Percentiles rank a stretch among this genome's conserved stretches.
These are phyloP conservation scores for Rhinophrynus dorsalis DNA, from an alignment of 2,797 vertebrate species.

Conservation along the genomic window DNA sequence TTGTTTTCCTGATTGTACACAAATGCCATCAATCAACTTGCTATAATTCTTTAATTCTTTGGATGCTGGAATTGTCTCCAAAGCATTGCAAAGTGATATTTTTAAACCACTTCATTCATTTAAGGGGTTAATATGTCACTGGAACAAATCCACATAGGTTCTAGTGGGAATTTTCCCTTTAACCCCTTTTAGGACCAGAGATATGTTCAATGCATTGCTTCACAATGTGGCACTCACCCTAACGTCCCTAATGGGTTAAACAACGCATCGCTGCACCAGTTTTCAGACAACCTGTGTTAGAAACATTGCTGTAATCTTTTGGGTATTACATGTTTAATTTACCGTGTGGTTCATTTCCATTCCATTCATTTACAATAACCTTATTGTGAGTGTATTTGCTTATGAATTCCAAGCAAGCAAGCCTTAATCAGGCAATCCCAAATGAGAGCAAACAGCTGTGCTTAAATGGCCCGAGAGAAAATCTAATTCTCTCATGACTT, in stretches of 20 bases:
- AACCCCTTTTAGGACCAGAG: background rate
- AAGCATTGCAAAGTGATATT: too few relatives aligned
- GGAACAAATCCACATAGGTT: background rate
- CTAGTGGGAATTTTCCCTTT: background rate
- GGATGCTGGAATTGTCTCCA: too few relatives aligned
- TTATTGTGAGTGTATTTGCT: background rate
- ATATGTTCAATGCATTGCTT: too few relatives aligned
- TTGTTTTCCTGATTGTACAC: background rate
- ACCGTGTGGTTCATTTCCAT: background rate
- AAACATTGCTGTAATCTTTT: background rate
- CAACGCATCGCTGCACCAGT: background rate
- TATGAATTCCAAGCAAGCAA: background rate
- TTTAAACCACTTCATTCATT: too few relatives aligned
- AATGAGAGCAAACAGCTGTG: background rate
- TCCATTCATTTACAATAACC: background rate
- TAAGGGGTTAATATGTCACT: too few relatives aligned
- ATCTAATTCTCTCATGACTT: background rate
- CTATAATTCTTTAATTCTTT: conserved; percentile 3
- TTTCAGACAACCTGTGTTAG: background rate
- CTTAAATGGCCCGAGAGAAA: background rate
- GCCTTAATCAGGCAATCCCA: background rate
- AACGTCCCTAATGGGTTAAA: too few relatives aligned
- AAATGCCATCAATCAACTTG: background rate
- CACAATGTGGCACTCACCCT: too few relatives aligned
- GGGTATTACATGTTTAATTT: background rate